Conservation (phyloP, 2,888 invertebrate genomes). For the Hydroisotoma schaefferi region DNA sequence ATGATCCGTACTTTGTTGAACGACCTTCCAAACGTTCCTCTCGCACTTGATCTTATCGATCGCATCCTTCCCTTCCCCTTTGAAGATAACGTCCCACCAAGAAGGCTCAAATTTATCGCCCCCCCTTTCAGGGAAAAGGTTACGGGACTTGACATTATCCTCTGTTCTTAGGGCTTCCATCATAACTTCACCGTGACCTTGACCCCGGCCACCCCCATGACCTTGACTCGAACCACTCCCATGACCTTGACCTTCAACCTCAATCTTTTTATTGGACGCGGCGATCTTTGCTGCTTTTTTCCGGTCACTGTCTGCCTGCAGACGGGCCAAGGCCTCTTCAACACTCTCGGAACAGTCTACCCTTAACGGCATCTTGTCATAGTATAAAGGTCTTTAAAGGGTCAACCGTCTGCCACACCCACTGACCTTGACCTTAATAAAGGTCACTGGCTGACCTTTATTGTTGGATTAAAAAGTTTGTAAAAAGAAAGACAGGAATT, state of each 20-base stretch:
- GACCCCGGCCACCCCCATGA: background rate
- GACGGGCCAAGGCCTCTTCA: slow-evolving; percentile 31
- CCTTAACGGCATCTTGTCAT: slow-evolving; percentile 14
- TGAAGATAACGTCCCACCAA: slow-evolving; percentile 59
- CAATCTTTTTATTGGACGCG: background rate
- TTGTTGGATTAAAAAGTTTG: background rate
- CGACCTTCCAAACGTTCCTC: slow-evolving; percentile 69
- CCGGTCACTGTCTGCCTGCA: slow-evolving; percentile 31
- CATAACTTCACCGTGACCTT: background rate
- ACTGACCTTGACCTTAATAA: background rate
- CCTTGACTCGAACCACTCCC: background rate
- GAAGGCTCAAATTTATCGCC: slow-evolving; percentile 59
- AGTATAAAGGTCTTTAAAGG: background rate
- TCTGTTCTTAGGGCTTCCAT: slow-evolving; percentile 19
- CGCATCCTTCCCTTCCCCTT: slow-evolving; percentile 66
- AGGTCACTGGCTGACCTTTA: background rate
- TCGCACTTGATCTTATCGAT: slow-evolving; percentile 75
- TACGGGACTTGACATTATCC: slow-evolving; percentile 36
- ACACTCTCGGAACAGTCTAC: slow-evolving; percentile 38
- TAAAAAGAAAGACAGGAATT: too few species aligned
- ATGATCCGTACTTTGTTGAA: slow-evolving; percentile 68
- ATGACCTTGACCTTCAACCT: background rate
- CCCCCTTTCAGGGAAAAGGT: slow-evolving; percentile 77
- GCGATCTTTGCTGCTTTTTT: slow-evolving; percentile 20
- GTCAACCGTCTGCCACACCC: background rate